These are phyloP conservation scores for Alcis repandata DNA, from an alignment of 2,888 invertebrate genomes.

Conservation along the genomic window DNA sequence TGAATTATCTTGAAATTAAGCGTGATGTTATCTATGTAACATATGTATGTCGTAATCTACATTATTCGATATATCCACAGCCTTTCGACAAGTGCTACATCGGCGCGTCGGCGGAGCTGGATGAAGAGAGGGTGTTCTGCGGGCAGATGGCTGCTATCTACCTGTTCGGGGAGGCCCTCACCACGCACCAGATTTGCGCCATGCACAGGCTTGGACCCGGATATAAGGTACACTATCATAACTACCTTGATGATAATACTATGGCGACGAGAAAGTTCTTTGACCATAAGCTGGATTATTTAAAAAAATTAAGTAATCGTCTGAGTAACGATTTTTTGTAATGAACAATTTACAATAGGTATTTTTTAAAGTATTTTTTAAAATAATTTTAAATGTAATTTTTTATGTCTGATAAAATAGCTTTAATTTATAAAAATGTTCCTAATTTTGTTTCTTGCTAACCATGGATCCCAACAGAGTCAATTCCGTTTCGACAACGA, in stretches of 20 bases:
- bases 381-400: background rate
- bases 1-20: too few relatives aligned
- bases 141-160: conserved; percentile 99
- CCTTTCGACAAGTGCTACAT: conserved; percentile 99
- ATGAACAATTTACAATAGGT: background rate
- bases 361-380: too few relatives aligned
- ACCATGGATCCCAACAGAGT: conserved; percentile 90
- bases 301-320: too few relatives aligned
- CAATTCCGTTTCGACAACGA: conserved; percentile 99
- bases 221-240: conserved; percentile 92
- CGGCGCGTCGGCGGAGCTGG: conserved; percentile 98
- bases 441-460: conserved; percentile 71
- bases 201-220: conserved; percentile 99
- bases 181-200: conserved; percentile 99
- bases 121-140: conserved; percentile 98
- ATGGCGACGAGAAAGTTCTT: background rate
- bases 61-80: conserved; percentile 79
- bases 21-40: too few relatives aligned
- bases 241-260: background rate
- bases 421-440: conserved; percentile 24
- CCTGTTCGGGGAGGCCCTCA: conserved; percentile 98
- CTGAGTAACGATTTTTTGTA: too few relatives aligned
- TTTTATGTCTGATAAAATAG: background rate
- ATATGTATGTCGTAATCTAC: background rate
- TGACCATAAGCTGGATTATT: too few relatives aligned